Evolutionary conservation across 2,888 invertebrate species (phyloP).

Genomic region (Latrodectus elegans): DNA sequence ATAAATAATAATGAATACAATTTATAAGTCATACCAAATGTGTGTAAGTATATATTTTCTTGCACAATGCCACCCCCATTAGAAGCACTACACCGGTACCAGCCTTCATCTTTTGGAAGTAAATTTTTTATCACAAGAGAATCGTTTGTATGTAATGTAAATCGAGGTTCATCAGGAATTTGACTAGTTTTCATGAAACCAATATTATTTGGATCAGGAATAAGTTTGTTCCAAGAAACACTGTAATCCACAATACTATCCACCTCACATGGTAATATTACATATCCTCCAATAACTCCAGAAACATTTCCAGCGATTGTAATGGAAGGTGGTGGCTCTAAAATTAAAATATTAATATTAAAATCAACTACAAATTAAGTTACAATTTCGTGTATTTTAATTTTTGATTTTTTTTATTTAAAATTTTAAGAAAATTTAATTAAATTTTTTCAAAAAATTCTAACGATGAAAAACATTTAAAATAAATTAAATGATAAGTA

Average conservation of each 20-base stretch:
- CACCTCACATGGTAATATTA: slow-evolving; percentile 76
- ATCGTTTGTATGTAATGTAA: slow-evolving; percentile 74
- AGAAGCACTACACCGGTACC: slow-evolving; percentile 77
- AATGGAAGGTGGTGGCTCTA: slow-evolving; percentile 78
- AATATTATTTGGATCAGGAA: slow-evolving; percentile 59
- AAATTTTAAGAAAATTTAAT: too few relatives aligned
- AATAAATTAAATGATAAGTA: too few relatives aligned
- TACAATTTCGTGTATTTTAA: too few relatives aligned
- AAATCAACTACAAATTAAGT: too few relatives aligned
- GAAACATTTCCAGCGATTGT: slow-evolving; percentile 75
- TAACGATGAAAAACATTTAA: too few relatives aligned
- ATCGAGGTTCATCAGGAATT: slow-evolving; percentile 66
- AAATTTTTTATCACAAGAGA: slow-evolving; percentile 75
- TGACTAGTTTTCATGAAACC: slow-evolving; percentile 46
- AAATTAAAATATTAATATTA: slow-evolving; percentile 9
- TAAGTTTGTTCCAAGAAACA: slow-evolving; percentile 75
- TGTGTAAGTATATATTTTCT: slow-evolving; percentile 73
- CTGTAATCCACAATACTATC: slow-evolving; percentile 75
- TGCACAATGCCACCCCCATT: slow-evolving; percentile 77
- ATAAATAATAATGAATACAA: background rate
- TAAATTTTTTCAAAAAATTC: too few relatives aligned
- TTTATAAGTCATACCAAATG: slow-evolving; percentile 73
- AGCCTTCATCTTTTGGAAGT: slow-evolving; percentile 76
- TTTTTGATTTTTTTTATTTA: too few relatives aligned
- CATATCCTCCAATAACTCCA: slow-evolving; percentile 75